Base-by-base conservation (phyloP, 2,888 invertebrate species). In the Polia nebulosa region DNA sequence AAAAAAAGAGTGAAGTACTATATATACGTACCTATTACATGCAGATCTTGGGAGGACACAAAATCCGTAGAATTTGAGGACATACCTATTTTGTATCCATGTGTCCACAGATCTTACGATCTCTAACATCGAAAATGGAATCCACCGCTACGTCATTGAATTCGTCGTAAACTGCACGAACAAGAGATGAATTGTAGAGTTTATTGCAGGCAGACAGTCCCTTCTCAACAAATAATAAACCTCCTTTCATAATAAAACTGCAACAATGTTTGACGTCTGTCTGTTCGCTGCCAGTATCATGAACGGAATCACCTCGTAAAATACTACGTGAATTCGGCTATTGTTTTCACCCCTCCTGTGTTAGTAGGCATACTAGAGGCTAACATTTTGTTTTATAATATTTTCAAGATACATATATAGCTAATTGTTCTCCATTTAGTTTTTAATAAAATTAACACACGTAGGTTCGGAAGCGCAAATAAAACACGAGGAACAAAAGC, bases 141-240 rank as follows among this genome's bases (percentile, higher is more conserved):
- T 11, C 25, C 39, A 8, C 5, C 13, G 15, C 73, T 25, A 8
- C 29, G 20, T 15, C 41, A 32, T 52, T 58, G 25, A 49, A 49
- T 59, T 55, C 27, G 15, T 68, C 68, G n/a, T 67, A 67, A 76
- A 55, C 25, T 49, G 15, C 36, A 22, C n/a, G 20, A 22, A 64
- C 20, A 27, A 51, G 44, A 27, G 34, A 5, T 34, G 52, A 55
- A 32, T 44, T 25, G 29, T 55, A 13, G 17, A 55, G 45, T 76
- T 68, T 59, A 72, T 49, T 44, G 41, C 69, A 39, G 53, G 32
- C 75, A 64, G 58, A 44, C 44, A 44, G 36, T n/a, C 41, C 44
- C 55, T 59, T 27, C 58, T 17, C 55, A 69, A 59, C 52, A 47
- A 76, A 47, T 72, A 67, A 45, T 45, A 76, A 76, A 68, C n/a